Evolutionary conservation across 2,797 vertebrate species (phyloP).

Genomic region (Okamejei kenojei): DNA sequence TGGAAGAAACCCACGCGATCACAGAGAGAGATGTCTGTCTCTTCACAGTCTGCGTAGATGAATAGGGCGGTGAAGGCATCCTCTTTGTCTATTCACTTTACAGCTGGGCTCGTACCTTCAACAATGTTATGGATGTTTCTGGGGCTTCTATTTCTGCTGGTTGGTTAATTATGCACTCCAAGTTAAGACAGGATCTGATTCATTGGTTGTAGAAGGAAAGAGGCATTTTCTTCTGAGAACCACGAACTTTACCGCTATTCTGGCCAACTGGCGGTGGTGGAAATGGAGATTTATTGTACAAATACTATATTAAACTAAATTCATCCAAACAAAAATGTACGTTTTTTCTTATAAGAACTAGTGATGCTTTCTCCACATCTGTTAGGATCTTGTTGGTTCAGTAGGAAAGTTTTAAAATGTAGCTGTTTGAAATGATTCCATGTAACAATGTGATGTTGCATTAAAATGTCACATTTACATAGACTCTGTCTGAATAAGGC

Average conservation of each 20-base stretch:
- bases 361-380: not conserved
- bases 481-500: conserved; percentile 28
- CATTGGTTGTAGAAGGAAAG: not conserved
- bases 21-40: too few relatives aligned
- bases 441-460: conserved; percentile 22
- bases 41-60: too few relatives aligned
- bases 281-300: not conserved
- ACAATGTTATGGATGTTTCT: too few relatives aligned
- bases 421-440: not conserved
- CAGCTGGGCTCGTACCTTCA: too few relatives aligned
- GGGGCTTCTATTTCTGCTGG: too few relatives aligned
- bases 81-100: too few relatives aligned
- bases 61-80: too few relatives aligned
- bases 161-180: too few relatives aligned
- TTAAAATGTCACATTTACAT: conserved; percentile 35
- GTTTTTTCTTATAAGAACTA: not conserved
- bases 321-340: not conserved
- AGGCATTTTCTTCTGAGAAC: not conserved
- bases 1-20: too few relatives aligned
- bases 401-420: conserved; percentile 2
- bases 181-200: too few relatives aligned
- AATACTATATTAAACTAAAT: not conserved
- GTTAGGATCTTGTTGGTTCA: not conserved
- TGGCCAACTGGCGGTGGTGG: not conserved
- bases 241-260: not conserved